Evolutionary conservation across 2,113 vertebrate species (phyloP).

Genomic region (Ardeotis arabs): DNA sequence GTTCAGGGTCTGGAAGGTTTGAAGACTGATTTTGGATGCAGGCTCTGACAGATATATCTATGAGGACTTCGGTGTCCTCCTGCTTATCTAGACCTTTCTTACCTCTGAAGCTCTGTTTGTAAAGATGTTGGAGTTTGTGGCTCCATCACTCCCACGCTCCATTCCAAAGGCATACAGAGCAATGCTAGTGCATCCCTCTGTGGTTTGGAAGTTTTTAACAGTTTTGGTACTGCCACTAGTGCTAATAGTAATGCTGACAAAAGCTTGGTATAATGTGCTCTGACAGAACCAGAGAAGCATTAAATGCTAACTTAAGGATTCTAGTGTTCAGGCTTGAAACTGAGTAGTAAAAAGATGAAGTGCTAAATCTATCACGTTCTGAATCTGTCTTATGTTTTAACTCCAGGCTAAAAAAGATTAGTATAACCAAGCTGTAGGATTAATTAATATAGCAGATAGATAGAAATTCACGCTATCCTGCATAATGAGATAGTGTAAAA

Average conservation of each 20-base stretch:
- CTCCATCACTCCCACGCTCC: background rate
- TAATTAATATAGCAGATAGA: background rate
- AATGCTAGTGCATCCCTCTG: background rate
- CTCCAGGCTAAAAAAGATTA: background rate
- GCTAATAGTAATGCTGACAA: background rate
- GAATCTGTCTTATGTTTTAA: background rate
- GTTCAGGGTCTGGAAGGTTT: background rate
- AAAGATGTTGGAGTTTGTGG: background rate
- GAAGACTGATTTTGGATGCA: background rate
- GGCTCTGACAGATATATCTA: background rate
- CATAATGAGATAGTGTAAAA: background rate
- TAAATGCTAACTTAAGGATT: slow-evolving; percentile 9
- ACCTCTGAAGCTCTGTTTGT: background rate
- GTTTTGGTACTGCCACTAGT: background rate
- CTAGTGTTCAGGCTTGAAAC: background rate
- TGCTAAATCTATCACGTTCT: background rate
- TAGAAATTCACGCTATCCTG: background rate
- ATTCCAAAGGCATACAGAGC: background rate
- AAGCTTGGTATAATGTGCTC: background rate
- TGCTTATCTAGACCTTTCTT: background rate
- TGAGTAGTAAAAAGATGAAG: background rate
- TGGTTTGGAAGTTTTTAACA: background rate
- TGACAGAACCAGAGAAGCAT: background rate
- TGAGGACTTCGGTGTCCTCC: background rate
- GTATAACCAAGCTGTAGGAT: background rate